Evolutionary conservation across 1,140 invertebrate species (phyloP), one percentile per base, ranked within the genome.

Genomic region (Medauroidea extradentata): DNA sequence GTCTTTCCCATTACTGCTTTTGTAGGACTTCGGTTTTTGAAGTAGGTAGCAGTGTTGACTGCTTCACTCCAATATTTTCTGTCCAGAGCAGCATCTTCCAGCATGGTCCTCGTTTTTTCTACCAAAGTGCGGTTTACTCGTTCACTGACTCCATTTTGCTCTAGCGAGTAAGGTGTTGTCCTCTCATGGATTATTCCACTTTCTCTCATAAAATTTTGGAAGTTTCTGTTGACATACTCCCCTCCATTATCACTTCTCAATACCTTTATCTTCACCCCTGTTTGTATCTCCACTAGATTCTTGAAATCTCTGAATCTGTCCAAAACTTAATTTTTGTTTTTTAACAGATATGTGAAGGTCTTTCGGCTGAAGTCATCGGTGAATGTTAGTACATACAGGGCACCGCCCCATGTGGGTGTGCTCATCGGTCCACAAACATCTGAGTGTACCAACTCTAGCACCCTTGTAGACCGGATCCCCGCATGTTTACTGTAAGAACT

Each of bases 141-240:
- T 61, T 82, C 78, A 19, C 77, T 64, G 2, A 79, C 71, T 61
- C 77, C 75, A 73, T 82, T 82, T 65, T 71, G 65, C 61, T 83
- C 72, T 52, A 78, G 77, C 9, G 73, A 78, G 55, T 75, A 69
- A 42, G 75, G 69, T 42, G 76, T 69, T 8, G 73, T 77, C 43
- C 69, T 73, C 54, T 79, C 70, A 69, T 77, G 77, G 14, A 57
- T 64, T 55, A 81, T 80, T 5, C 78, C 78, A 50, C 71, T 74
- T 58, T 70, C 43, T 2, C 3, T 59, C n/a, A 62, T 5, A 27
- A 52, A 29, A 16, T n/a, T 7, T 8, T 52, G 4, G 48, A 67
- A 39, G 16, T 29, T 27, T 23, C 16, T 52, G 25, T 52, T 52
- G 7, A 29, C 27, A 52, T 56, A 64, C 52, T 65, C 63, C 1